A percentile compares a stretch with the other conserved stretches of the same genome.
Conservation (phyloP, 2,797 vertebrate genomes). For the Chiloscyllium punctatum region DNA sequence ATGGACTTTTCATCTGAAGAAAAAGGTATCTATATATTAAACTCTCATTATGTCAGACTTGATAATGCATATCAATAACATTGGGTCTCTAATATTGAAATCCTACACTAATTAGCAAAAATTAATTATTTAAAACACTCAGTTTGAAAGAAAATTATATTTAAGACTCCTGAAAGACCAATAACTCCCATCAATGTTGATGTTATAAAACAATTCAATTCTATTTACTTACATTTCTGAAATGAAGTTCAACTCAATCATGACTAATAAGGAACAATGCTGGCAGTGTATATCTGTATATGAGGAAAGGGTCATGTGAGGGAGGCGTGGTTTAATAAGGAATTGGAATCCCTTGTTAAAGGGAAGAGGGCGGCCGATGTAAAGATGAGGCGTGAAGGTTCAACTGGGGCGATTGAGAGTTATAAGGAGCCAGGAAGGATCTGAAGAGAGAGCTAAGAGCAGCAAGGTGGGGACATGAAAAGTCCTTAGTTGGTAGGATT, state of each 20-base stretch:
- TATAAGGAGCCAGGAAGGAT: too few relatives aligned
- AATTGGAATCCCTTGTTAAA: too few relatives aligned
- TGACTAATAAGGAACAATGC: background rate
- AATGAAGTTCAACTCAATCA: background rate
- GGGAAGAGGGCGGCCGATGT: too few relatives aligned
- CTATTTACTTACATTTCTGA: background rate
- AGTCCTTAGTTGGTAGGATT: too few relatives aligned
- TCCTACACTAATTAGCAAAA: background rate
- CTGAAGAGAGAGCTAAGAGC: too few relatives aligned
- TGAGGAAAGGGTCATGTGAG: too few relatives aligned
- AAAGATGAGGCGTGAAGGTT: too few relatives aligned
- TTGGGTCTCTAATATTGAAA: background rate
- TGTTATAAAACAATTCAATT: background rate
- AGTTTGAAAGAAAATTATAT: background rate
- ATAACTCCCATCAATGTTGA: background rate
- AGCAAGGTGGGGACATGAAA: too few relatives aligned
- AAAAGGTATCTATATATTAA: background rate
- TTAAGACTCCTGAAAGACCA: background rate
- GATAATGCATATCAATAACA: background rate
- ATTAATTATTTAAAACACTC: background rate
- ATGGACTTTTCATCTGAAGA: background rate
- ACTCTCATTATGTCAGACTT: background rate
- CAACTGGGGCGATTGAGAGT: too few relatives aligned
- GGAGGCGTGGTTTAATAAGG: too few relatives aligned
- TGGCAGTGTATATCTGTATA: background rate